phyloP scores from a whole-genome alignment of 2,113 vertebrate species.

The Scopus umbretta region DNA sequence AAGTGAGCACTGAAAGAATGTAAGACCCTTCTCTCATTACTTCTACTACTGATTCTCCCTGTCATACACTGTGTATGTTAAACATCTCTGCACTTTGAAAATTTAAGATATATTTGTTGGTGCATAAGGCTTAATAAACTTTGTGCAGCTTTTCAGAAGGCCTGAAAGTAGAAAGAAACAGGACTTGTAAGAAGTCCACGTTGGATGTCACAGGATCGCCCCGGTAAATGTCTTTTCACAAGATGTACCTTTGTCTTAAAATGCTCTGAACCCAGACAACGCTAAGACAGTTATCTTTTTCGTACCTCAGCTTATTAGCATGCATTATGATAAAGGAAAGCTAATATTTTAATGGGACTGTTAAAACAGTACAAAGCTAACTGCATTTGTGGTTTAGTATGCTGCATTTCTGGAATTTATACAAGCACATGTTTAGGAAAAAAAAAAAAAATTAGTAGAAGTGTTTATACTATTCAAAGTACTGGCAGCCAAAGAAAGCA shows the following conservation, averaged over 20 bases:
- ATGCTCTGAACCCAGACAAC: neutral
- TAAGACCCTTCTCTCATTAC: neutral
- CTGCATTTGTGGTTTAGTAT: neutral
- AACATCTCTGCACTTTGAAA: neutral
- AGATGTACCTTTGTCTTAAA: neutral
- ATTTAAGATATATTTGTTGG: neutral
- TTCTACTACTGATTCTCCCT: neutral
- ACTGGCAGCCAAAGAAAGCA: neutral
- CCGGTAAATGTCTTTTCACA: neutral
- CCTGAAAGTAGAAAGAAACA: neutral
- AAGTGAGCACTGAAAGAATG: neutral
- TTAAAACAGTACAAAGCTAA: neutral
- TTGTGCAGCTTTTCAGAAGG: neutral
- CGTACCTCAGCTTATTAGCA: neutral
- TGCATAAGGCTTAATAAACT: neutral
- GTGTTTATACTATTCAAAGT: neutral
- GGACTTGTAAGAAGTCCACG: neutral
- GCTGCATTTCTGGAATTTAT: neutral
- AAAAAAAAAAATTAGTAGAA: no score
- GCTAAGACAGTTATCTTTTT: neutral
- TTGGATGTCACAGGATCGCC: neutral
- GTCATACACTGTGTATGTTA: neutral
- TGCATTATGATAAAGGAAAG: neutral
- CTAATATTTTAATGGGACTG: neutral
- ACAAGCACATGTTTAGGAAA: neutral